A percentile compares a stretch with the other conserved stretches of the same genome.
Conservation (phyloP, 1,140 invertebrate species). For the Formica selysi region DNA sequence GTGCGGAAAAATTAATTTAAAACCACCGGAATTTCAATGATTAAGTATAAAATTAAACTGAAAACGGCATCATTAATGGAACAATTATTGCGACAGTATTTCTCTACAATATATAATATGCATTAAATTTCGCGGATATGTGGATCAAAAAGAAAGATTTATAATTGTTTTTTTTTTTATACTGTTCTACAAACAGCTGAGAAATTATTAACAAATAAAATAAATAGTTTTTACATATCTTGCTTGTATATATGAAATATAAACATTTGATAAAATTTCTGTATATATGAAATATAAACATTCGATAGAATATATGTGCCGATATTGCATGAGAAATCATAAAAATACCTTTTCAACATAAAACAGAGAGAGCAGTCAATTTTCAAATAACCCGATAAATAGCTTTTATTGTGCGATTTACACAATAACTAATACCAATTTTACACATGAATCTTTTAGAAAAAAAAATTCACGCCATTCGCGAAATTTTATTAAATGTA, state of each 20-base stretch:
- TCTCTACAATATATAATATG: slow-evolving; percentile 17
- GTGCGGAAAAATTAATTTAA: slow-evolving; percentile 30
- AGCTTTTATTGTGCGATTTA: slow-evolving; percentile 9
- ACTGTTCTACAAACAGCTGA: neutral
- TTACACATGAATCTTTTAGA: slow-evolving; percentile 12
- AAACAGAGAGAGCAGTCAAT: slow-evolving; percentile 30
- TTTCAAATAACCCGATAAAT: neutral
- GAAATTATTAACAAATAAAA: slow-evolving; percentile 21
- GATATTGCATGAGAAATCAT: neutral
- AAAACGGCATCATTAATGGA: neutral
- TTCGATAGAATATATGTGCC: neutral
- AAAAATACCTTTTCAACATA: slow-evolving; percentile 24
- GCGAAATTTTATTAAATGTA: slow-evolving; percentile 27
- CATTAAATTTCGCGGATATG: slow-evolving; percentile 8
- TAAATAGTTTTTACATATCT: neutral
- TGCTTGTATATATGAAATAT: slow-evolving; percentile 4
- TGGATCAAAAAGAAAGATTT: neutral
- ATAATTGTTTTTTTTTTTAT: neutral
- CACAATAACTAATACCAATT: slow-evolving; percentile 44
- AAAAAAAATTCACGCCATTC: slow-evolving; percentile 3
- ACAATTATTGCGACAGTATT: slow-evolving; percentile 6
- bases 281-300: neutral
- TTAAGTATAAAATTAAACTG: slow-evolving; percentile 23
- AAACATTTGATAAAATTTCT: neutral
- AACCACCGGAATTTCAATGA: neutral